Conservation (phyloP, 2,797 vertebrate species). For the Glyptemys insculpta region DNA sequence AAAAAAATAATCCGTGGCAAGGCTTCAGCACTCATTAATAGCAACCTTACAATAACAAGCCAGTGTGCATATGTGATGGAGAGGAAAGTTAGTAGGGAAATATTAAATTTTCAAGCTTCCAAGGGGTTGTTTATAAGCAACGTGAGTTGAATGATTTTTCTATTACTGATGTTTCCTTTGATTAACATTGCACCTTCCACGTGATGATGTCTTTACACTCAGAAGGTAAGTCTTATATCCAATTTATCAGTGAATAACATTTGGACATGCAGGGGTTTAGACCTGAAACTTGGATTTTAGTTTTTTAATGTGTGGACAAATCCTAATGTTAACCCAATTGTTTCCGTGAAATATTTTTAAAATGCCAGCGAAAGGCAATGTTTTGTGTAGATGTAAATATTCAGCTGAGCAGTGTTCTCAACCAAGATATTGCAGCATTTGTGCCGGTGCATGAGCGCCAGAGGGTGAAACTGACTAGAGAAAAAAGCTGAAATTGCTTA, state of each 20-base stretch:
- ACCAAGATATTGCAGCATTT: neutral
- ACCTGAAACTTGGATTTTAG: neutral
- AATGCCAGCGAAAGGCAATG: conserved; percentile 26
- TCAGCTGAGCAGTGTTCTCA: conserved; percentile 33
- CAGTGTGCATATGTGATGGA: neutral
- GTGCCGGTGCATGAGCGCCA: neutral
- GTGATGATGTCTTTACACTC: neutral
- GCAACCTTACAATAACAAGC: neutral
- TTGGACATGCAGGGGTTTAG: neutral
- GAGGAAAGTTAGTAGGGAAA: neutral
- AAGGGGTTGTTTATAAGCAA: neutral
- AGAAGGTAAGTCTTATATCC: neutral
- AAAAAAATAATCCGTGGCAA: neutral
- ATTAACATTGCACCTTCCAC: neutral
- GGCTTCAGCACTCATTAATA: neutral
- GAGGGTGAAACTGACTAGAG: conserved; percentile 32
- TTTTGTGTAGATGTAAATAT: neutral
- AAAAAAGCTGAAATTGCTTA: conserved; percentile 27
- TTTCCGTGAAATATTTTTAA: conserved; percentile 25
- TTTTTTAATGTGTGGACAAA: neutral
- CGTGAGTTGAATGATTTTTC: neutral
- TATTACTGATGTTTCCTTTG: neutral
- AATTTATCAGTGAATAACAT: neutral
- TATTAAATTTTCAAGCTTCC: neutral
- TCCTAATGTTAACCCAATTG: neutral